phyloP scores from a whole-genome alignment of 2,797 vertebrate species.

The Buceros bicornis region DNA sequence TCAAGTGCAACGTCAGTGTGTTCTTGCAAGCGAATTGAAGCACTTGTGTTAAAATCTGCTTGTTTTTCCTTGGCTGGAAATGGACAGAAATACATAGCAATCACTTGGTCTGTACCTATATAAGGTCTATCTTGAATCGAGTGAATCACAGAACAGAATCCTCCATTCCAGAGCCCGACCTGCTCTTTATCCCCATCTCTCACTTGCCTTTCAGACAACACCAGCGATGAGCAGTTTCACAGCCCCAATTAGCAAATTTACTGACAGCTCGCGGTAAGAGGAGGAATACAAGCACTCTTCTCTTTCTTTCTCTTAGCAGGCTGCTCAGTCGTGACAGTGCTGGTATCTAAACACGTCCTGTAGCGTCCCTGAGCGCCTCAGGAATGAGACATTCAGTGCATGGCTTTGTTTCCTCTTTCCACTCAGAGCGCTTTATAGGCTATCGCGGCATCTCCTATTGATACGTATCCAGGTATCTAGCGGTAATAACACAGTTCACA shows the following conservation, averaged over 20 bases:
- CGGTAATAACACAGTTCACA: neutral
- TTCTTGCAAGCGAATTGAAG: neutral
- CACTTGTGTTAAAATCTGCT: neutral
- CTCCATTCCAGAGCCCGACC: neutral
- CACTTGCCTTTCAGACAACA: neutral
- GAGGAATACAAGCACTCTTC: neutral
- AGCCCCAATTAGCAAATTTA: neutral
- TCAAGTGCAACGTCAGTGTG: neutral
- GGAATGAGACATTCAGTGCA: neutral
- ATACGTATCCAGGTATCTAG: neutral
- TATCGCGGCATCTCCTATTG: neutral
- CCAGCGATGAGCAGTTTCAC: neutral
- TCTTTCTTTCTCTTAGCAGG: neutral
- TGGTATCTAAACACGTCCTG: neutral
- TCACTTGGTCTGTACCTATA: neutral
- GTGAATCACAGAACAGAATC: neutral
- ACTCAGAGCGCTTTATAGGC: neutral
- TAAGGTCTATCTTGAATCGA: neutral
- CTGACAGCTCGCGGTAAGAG: neutral
- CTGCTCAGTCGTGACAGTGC: neutral
- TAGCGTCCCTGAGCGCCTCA: neutral
- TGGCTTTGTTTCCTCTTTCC: neutral
- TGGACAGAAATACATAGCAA: neutral
- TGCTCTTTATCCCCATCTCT: accelerated
- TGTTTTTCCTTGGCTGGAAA: neutral